phyloP scores from a whole-genome alignment of 2,113 vertebrate species.

The Nibea albiflora region DNA sequence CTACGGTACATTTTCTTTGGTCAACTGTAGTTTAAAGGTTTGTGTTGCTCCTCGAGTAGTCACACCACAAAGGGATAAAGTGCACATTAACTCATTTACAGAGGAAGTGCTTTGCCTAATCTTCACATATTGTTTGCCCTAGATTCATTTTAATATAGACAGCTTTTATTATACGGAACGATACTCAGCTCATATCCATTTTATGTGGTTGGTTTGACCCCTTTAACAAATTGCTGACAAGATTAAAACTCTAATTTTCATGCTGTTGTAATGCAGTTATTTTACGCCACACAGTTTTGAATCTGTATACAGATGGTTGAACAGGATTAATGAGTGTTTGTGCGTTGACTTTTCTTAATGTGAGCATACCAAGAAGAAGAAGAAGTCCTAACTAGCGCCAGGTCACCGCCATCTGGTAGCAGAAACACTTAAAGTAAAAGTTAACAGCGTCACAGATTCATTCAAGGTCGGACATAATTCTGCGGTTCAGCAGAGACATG shows the following conservation, averaged over 20 bases:
- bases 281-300: neutral
- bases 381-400: neutral
- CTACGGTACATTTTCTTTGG: neutral
- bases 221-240: neutral
- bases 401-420: neutral
- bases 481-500: neutral
- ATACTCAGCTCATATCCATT: neutral
- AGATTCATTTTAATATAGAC: neutral
- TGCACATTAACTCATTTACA: neutral
- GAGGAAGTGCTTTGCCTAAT: neutral
- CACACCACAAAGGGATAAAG: neutral
- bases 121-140: neutral
- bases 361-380: neutral
- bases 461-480: neutral
- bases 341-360: constrained; percentile 6
- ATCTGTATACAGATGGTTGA: neutral
- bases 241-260: neutral
- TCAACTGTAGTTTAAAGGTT: constrained; percentile 10
- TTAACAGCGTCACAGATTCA: neutral
- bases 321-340: neutral
- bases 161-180: neutral
- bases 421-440: constrained; percentile 4
- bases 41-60: neutral
- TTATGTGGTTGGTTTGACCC: neutral
- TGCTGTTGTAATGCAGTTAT: neutral